These are phyloP conservation scores for Coecobrya sp. DNA, from an alignment of 2,888 invertebrate genomes.

Conservation along the genomic window DNA sequence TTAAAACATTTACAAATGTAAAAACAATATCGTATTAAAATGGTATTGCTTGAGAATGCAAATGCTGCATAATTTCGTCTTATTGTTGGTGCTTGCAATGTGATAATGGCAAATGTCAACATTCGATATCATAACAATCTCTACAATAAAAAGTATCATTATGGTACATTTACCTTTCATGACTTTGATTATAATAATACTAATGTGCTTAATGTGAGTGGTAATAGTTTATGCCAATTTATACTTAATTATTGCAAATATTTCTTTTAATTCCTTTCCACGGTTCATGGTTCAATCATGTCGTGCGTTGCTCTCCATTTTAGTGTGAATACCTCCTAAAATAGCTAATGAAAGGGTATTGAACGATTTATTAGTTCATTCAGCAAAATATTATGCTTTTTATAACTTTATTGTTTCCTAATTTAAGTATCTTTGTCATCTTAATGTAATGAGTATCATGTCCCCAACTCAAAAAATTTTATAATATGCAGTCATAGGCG, in stretches of 20 bases:
- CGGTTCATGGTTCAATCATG: neutral
- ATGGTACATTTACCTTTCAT: neutral
- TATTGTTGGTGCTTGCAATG: neutral
- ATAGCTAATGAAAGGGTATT: neutral
- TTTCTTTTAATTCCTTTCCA: neutral
- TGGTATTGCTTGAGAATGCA: neutral
- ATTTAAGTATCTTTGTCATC: neutral
- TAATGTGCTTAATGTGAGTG: neutral
- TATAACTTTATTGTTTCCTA: neutral
- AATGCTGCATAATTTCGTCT: neutral
- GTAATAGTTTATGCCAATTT: neutral
- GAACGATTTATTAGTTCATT: slow-evolving; percentile 1
- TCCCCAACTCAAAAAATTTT: no score
- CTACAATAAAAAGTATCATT: neutral
- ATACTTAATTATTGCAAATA: neutral
- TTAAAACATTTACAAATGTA: neutral
- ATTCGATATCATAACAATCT: neutral
- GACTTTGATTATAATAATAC: no score
- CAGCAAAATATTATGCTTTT: neutral
- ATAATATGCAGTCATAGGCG: neutral
- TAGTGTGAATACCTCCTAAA: neutral
- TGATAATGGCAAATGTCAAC: neutral
- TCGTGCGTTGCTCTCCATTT: neutral
- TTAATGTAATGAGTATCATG: neutral
- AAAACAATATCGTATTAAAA: neutral